A percentile compares a stretch with the other conserved stretches of the same genome.
These are phyloP conservation scores for Dendrophyllia cribrosa DNA, from an alignment of 64 coral and sea anemone genomes.

Conservation along the genomic window DNA sequence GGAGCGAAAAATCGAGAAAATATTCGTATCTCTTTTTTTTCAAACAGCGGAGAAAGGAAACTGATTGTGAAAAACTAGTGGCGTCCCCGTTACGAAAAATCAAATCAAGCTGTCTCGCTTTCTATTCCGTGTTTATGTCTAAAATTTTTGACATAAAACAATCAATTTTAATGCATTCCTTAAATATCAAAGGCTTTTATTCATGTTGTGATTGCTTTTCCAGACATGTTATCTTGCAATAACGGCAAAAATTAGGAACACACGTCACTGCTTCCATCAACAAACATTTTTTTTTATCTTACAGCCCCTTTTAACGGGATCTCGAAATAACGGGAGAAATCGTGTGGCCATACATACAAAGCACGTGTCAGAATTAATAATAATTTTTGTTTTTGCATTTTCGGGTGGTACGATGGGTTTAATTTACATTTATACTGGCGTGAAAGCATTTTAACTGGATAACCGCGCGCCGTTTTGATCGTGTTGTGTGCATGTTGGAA, in stretches of 20 bases:
- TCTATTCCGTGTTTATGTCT: background rate
- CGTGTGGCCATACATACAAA: background rate
- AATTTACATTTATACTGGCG: too few relatives aligned
- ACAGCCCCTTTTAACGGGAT: background rate
- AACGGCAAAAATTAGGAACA: background rate
- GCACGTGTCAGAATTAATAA: background rate
- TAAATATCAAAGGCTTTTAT: background rate
- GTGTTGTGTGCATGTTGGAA: too few relatives aligned
- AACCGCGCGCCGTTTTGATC: background rate
- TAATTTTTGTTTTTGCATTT: too few relatives aligned
- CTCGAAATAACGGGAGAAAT: background rate
- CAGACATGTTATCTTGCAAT: constrained; percentile 1
- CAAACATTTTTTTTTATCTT: background rate
- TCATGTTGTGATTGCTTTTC: background rate
- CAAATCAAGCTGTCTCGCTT: background rate
- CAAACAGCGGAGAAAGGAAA: background rate
- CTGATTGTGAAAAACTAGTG: background rate
- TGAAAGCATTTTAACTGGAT: too few relatives aligned
- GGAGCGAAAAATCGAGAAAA: background rate
- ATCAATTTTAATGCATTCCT: constrained; percentile 21
- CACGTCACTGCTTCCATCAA: background rate
- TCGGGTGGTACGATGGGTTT: too few relatives aligned
- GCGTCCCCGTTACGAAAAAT: background rate
- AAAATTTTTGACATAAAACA: background rate
- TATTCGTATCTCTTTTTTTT: background rate